phyloP scores from a whole-genome alignment of 2,797 vertebrate species.

The Leptodactylus fallax region DNA sequence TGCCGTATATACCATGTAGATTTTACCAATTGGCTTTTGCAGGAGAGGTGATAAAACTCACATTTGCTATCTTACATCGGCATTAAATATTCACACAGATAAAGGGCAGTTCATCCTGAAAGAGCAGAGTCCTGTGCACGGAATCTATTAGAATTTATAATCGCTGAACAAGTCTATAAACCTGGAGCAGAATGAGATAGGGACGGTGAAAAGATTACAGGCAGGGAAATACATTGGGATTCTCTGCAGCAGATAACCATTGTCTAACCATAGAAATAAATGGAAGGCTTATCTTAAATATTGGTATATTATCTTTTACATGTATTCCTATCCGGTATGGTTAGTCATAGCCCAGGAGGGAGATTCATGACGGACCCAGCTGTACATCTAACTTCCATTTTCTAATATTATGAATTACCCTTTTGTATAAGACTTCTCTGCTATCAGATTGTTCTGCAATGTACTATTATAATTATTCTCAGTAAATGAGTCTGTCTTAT shows the following conservation, averaged over 20 bases:
- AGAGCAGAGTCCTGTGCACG: slow-evolving; percentile 3
- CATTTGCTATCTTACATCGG: slow-evolving; percentile 37
- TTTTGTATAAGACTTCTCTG: not conserved
- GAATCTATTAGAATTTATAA: slow-evolving; percentile 49
- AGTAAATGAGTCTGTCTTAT: slow-evolving; percentile 11
- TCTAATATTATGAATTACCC: slow-evolving; percentile 16
- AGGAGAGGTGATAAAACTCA: slow-evolving; percentile 25
- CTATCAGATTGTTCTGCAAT: slow-evolving; percentile 12
- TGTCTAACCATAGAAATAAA: slow-evolving; percentile 48
- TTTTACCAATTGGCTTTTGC: slow-evolving; percentile 28
- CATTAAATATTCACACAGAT: slow-evolving; percentile 44
- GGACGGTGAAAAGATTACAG: slow-evolving; percentile 1
- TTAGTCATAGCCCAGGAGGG: not conserved
- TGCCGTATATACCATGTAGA: not conserved
- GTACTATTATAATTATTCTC: slow-evolving; percentile 9
- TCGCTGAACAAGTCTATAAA: slow-evolving; percentile 51
- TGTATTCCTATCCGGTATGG: slow-evolving; percentile 14
- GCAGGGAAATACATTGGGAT: slow-evolving; percentile 32
- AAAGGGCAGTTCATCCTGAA: slow-evolving; percentile 28
- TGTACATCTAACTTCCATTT: not conserved
- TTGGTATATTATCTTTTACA: slow-evolving; percentile 30
- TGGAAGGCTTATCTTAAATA: slow-evolving; percentile 52
- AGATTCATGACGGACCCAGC: not conserved
- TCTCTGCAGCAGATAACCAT: slow-evolving; percentile 18
- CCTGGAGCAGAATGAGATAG: slow-evolving; percentile 19